Base-by-base conservation (phyloP, 2,797 vertebrate genomes). In the Acropternis orthonyx region DNA sequence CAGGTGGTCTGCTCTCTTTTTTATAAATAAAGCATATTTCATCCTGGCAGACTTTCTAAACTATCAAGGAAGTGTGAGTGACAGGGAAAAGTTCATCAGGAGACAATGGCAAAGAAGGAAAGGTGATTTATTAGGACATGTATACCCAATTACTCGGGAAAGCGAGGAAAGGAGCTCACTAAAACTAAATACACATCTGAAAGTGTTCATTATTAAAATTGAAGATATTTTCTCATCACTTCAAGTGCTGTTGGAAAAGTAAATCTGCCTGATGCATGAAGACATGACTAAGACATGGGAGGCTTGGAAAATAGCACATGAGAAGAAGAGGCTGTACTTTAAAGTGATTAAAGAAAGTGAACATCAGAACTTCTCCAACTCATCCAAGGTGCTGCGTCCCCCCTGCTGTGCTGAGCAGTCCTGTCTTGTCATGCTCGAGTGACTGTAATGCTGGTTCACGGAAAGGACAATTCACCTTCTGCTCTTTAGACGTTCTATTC, bases 341-440 rank as follows among this genome's bases (percentile, higher is more conserved):
- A 28, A 72, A 72, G 12, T 12, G 12, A 27, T 58, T 54, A 34
- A 34, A 58, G 14, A 34, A 80, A 67, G 30, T 20, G 49, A 63
- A 27, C 7, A 19, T 22, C 24, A 44, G 58, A 78, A 52, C 23
- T 68, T 78, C 20, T 20, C 37, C 52, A 34, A 8, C 43, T 72
- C 44, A 78, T 78, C 49, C 30, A 55, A 58, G 46, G 13, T 24
- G 41, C 37, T 67, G 14, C 41, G 5, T 37, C 20, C 11, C 3
- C 13, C 1, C 7, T 18, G 0, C 30, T 4, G 1, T 2, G 37
- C 23, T 2, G 2, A 69, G 23, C 46, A 34, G 34, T 27, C 27
- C 34, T 73, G 17, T 11, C 46, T 28, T 32, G 21, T 15, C 13
- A 7, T 51, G 58, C 43, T 46, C 0, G 0, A 63, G 30, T 7